Base-by-base conservation (phyloP, 2,797 vertebrate genomes). In the Austrolebias charrua region DNA sequence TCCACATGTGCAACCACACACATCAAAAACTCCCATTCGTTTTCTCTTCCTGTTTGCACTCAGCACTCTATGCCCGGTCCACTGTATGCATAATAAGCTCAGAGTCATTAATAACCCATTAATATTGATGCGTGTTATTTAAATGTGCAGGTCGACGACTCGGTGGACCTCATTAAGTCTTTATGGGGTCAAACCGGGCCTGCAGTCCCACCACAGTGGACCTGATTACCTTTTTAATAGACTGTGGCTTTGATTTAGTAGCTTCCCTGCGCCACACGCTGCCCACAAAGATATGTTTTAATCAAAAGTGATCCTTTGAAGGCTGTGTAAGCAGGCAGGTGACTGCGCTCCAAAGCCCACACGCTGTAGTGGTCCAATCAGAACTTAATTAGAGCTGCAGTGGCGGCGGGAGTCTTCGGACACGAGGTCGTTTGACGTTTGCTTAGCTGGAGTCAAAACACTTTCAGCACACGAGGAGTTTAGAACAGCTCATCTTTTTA, bases 111-210 rank as follows among this genome's bases (percentile, higher is more conserved):
- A 85, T 87, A 86, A 84, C 49, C 85, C 71, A 83, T 89, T 85
- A 87, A 89, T 89, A 88, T 90, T 83, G 80, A 86, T 91, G 81
- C 64, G 73, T 83, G 84, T 87, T 86, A 89, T 88, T 87, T 73
- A 82, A 87, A 86, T 87, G 80, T 79, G 48, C 1, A 31, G 73
- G 78, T 82, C 86, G 83, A 84, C 33, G 74, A 80, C 86, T 88
- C 82, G 0, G 66, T 14, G 74, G 88, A 84, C 83, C 87, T 89
- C 84, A 88, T 89, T 89, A 87, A 76, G 73, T 54, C 74, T 80
- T 76, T 79, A 90, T 85, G 80, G 82, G 83, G 85, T 86, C 81
- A 84, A 80, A 82, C 63, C 48, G 24, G 67, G 62, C 77, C 81
- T 60, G 73, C 56, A 61, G 75, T 80, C 80, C 73, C 69, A 46